A percentile compares a stretch with the other conserved stretches of the same genome.
Evolutionary conservation across 2,888 invertebrate genomes (phyloP).

Genomic region (Napeogenes inachia): DNA sequence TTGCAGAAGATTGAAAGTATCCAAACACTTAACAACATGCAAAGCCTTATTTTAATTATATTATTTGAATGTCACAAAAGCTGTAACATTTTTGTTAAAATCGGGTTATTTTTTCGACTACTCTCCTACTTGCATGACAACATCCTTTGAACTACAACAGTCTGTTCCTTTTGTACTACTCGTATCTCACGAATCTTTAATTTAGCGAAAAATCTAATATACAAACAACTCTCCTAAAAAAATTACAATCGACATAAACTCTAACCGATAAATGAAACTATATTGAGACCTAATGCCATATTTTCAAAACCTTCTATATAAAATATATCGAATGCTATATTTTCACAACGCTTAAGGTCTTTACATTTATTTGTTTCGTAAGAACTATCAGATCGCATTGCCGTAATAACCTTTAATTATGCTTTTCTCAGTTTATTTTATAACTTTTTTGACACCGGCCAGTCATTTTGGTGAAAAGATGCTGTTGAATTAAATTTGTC

Average conservation of each 20-base stretch:
- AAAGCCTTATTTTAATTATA: conserved; percentile 19
- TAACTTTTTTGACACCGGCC: too few species aligned
- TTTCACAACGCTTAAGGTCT: conserved; percentile 7
- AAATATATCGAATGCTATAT: conserved; percentile 7
- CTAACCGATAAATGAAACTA: conserved; percentile 6
- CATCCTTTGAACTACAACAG: conserved; percentile 22
- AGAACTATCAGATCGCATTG: conserved; percentile 12
- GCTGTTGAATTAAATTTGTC: too few species aligned
- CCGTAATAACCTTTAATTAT: neutral
- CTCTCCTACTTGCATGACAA: conserved; percentile 12
- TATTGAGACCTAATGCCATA: neutral
- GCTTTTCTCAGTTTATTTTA: too few species aligned
- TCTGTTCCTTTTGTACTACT: conserved; percentile 28
- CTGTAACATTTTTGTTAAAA: conserved; percentile 11
- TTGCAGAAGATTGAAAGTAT: conserved; percentile 27
- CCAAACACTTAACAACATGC: conserved; percentile 22
- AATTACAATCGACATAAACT: conserved; percentile 8
- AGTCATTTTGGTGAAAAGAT: too few species aligned
- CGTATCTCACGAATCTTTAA: conserved; percentile 7
- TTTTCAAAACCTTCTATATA: conserved; percentile 5
- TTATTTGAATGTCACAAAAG: conserved; percentile 10
- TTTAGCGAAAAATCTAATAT: conserved; percentile 6
- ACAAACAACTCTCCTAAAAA: conserved; percentile 6
- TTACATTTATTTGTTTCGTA: conserved; percentile 6
- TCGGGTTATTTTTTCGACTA: conserved; percentile 16